Base-by-base conservation (phyloP, 2,888 invertebrate genomes). In the Pinctada fucata region DNA sequence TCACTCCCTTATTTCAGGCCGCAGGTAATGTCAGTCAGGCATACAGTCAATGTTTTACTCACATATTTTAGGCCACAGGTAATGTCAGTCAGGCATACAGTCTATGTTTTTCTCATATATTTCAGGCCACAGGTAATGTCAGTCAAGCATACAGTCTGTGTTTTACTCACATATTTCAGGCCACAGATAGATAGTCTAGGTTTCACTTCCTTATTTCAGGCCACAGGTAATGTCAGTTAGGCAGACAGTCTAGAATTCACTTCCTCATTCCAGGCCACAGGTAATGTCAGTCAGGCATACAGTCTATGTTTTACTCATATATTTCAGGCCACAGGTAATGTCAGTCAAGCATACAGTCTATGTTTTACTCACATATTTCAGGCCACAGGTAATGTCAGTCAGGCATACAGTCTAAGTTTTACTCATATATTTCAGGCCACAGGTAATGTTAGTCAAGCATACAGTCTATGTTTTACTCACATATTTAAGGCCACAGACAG, bases 281-380 rank as follows among this genome's bases (percentile, higher is more conserved):
- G n/a, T n/a, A n/a, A 71, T 51, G 82, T 85, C 3, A 78, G 84
- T 76, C 78, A 79, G 2, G n/a, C 81, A 63, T 85, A 87, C 76
- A 71, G 78, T 68, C 71, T 84, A 16, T 85, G 87, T 16, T 87
- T 86, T 64, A 86, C 87, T 49, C 86, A 85, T 10, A 72, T 86
- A 10, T 85, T 86, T 72, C 78, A 85, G 31, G 83, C 85, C 5
- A 84, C 86, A 79, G 87, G 87, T 86, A 67, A n/a, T n/a, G 82
- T 85, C 3, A 78, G 84, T 76, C 78, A 79, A 3, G 80, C 81
- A 63, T 85, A 87, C 76, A 71, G 78, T 68, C 71, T 84, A 16
- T 85, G 87, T 16, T 87, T 86, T 64, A 86, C 87, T 49, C 86
- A 85, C 8, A 72, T 86, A 10, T 85, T 86, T 72, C 78, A 85